Conservation (phyloP, 1,140 invertebrate species). For the Pseudachorutes palmiensis region DNA sequence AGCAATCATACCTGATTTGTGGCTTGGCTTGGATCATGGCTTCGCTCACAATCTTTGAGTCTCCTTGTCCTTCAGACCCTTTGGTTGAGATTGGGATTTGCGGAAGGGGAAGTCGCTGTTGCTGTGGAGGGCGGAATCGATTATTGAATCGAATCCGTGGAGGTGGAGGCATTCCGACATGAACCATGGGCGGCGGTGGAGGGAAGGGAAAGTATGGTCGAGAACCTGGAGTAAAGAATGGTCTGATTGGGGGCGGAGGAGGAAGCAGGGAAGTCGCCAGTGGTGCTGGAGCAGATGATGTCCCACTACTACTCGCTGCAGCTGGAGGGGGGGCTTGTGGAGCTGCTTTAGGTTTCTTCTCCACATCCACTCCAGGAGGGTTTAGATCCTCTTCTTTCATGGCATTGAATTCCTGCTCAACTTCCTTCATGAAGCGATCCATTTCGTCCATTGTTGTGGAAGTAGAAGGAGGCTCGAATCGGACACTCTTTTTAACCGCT, state of each 20-base stretch:
- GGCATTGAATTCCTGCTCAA: constrained; percentile 36
- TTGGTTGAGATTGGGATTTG: constrained; percentile 12
- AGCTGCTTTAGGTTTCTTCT: constrained; percentile 38
- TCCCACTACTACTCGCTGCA: constrained; percentile 41
- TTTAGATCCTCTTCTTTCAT: constrained; percentile 38
- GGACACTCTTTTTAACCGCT: constrained; percentile 8
- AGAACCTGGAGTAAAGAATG: background rate
- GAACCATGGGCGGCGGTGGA: background rate
- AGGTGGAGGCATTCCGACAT: constrained; percentile 10
- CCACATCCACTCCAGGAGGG: constrained; percentile 31
- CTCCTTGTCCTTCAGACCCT: no score
- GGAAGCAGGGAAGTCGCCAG: constrained; percentile 3
- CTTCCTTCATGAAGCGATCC: constrained; percentile 80
- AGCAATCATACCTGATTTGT: constrained; percentile 27
- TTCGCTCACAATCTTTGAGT: constrained; percentile 28
- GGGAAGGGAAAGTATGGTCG: constrained; percentile 4
- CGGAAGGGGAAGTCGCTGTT: constrained; percentile 41
- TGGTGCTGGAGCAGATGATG: constrained; percentile 37
- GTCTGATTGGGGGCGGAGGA: constrained; percentile 36
- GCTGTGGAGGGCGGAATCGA: constrained; percentile 24
- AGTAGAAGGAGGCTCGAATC: background rate
- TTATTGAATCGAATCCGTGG: constrained; percentile 43
- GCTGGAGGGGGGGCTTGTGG: constrained; percentile 32
- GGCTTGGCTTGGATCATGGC: constrained; percentile 37
- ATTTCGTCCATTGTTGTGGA: constrained; percentile 42